Base-by-base conservation (phyloP, 2,888 invertebrate genomes). In the Morinoia aosen region DNA sequence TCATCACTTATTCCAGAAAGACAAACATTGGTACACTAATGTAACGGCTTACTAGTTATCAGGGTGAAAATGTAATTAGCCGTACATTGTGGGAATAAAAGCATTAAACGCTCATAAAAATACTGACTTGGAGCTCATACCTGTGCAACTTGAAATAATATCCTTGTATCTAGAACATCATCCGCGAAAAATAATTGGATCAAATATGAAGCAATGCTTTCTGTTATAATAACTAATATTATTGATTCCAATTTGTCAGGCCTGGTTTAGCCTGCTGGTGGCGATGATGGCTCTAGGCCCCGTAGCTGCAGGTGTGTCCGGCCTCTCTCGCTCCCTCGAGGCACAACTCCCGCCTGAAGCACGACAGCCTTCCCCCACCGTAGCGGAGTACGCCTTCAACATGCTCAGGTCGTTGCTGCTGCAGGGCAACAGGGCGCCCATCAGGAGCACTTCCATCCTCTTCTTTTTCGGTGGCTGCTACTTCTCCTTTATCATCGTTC, bases 371-470 rank as follows among this genome's bases (percentile, higher is more conserved):
- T 40, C 40, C 0, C 57, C 93, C n/a, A 56, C 57, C 10, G 48
- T 93, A 16, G 16, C 57, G 33, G 57, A 57, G 16, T 93, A 93
- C 93, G 33, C 93, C 56, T 93, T 93, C 57, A 93, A 33, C 48
- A 19, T 93, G 93, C 57, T 93, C 19, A 39, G 93, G 93, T 93
- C 93, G 33, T 12, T 93, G 93, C 93, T 93, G n/a, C 57, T 93
- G 58, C 93, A 93, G 93, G 93, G 93, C 93, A 93, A 93, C 25
- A 33, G 11, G 33, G 12, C 57, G 93, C 93, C 93, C 33, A 33
- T 93, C 25, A 12, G 19, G 16, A 5, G 57, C 8, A 33, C 93
- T 10, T 39, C 93, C 16, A 39, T 93, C 19, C 48, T 48, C 33
- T 57, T 93, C 33, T 56, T 93, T 33, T 93, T 93, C 57, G 93